A percentile compares a stretch with the other conserved stretches of the same genome.
phyloP scores from a whole-genome alignment of 2,797 vertebrate genomes.

The Centroberyx gerrardi region DNA sequence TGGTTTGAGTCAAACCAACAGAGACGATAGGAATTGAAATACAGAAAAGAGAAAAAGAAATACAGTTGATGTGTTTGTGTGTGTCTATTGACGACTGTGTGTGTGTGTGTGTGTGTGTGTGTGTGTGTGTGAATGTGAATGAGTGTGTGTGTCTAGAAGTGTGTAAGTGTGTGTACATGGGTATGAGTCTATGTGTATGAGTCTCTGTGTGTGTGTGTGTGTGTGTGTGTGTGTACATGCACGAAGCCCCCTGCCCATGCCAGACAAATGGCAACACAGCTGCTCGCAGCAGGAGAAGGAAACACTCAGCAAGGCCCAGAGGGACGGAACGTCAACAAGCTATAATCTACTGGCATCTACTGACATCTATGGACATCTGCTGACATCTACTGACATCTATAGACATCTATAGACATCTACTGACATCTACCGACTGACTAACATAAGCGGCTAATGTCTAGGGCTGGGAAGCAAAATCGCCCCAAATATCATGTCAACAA shows the following conservation, averaged over 20 bases:
- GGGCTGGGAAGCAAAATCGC: neutral
- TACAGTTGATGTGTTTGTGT: neutral
- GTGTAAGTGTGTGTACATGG: slow-evolving; percentile 9
- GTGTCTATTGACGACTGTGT: neutral
- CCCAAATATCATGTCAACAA: neutral
- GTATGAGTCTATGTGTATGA: neutral
- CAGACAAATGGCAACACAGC: slow-evolving; percentile 65
- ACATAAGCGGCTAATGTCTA: neutral
- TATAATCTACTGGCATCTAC: slow-evolving; percentile 28
- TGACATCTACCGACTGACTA: slow-evolving; percentile 27
- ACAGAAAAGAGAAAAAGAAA: neutral
- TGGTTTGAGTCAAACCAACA: neutral
- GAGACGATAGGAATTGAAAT: neutral
- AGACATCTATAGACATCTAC: slow-evolving; percentile 25
- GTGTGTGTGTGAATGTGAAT: neutral
- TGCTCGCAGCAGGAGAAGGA: slow-evolving; percentile 57
- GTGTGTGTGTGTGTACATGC: slow-evolving; percentile 16
- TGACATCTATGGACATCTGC: slow-evolving; percentile 5
- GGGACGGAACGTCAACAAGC: slow-evolving; percentile 45
- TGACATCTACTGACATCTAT: neutral
- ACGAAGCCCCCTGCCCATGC: slow-evolving; percentile 33
- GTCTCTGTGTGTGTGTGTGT: neutral
- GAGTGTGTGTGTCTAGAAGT: neutral
- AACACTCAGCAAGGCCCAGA: slow-evolving; percentile 45
- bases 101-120: too few relatives aligned